Evolutionary conservation across 1,140 invertebrate species (phyloP), one percentile per base, ranked within the genome.

Genomic region (Lethrus apterus): DNA sequence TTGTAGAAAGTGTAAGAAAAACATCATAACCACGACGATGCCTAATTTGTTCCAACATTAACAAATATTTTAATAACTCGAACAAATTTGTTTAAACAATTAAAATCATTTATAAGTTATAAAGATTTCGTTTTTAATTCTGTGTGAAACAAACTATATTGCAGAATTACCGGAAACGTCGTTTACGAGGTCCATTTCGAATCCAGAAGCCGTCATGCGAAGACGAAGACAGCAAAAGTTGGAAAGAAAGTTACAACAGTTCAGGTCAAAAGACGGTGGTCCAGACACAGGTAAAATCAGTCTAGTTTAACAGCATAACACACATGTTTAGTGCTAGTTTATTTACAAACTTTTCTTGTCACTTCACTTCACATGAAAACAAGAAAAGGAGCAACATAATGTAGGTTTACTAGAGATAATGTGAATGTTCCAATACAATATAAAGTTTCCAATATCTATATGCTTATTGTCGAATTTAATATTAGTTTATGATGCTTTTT

Each of bases 171-270:
- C 95, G 14, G 93, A 98, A 73, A 96, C 93, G 18, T 94, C 89
- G 64, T 99, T 99, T 68, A 98, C 94, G 11, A 76, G 96, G 51
- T 97, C 92, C 52, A 98, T 99, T 63, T 98, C 93, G 38, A 99
- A 99, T 75, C 96, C 96, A 7, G 96, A 99, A 75, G 93, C 93
- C 44, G 96, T 99, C 44, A 98, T 99, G 96, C 78, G 93, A 48
- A 78, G 95, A 23, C 74, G 94, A 46, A 72, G 96, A n/a, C 93
- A 98, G 63, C 92, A 97, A 67, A 98, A 97, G 67, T 74, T 99
- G 33, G 95, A 99, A 69, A 84, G 89, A 58, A 98, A 96, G 68
- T 70, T 99, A 52, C 90, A 97, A 66, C 91, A 98, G 67, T 98
- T 98, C 69, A 77, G 89, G 18, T 91, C 86, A 47, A 87, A 91